A percentile compares a stretch with the other conserved stretches of the same genome.
These are phyloP conservation scores for Mnemiopsis leidyi DNA, from an alignment of 37 sponge, comb jelly and placozoan species.

Conservation along the genomic window DNA sequence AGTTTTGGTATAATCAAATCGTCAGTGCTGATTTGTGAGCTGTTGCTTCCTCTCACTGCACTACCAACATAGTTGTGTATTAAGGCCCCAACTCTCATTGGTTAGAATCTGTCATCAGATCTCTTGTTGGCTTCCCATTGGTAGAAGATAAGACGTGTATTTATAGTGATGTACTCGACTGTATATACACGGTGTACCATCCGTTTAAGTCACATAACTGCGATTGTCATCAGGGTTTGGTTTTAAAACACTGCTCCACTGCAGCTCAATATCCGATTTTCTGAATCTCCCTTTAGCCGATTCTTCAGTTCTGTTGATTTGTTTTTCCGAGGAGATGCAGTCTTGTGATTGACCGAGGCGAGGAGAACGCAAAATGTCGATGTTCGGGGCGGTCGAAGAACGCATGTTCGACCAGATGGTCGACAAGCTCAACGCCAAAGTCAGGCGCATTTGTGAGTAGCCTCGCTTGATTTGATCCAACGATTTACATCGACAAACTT, in stretches of 20 bases:
- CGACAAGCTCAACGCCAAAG: neutral
- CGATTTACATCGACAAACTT: too few species aligned
- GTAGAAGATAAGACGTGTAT: neutral
- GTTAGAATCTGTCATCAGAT: too few species aligned
- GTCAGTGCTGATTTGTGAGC: too few species aligned
- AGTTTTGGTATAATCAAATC: too few species aligned
- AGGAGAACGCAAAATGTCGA: too few species aligned
- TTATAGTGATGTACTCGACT: neutral
- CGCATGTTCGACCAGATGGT: neutral
- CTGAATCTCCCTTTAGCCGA: neutral
- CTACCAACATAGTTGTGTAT: too few species aligned
- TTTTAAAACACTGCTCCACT: neutral
- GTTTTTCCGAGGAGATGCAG: neutral
- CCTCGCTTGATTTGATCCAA: neutral
- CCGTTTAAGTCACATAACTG: neutral
- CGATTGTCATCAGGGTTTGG: neutral
- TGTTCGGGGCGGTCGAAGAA: neutral
- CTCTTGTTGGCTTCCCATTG: too few species aligned
- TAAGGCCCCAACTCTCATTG: neutral
- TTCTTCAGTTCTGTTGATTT: neutral
- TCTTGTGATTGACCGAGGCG: too few species aligned
- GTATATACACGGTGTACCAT: neutral
- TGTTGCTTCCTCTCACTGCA: too few species aligned
- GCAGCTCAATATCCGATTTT: neutral
- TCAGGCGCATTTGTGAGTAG: neutral